Percentiles rank a stretch among this genome's conserved stretches.
These are phyloP conservation scores for Phaedon cochleariae DNA, from an alignment of 2,888 invertebrate genomes.

Conservation along the genomic window DNA sequence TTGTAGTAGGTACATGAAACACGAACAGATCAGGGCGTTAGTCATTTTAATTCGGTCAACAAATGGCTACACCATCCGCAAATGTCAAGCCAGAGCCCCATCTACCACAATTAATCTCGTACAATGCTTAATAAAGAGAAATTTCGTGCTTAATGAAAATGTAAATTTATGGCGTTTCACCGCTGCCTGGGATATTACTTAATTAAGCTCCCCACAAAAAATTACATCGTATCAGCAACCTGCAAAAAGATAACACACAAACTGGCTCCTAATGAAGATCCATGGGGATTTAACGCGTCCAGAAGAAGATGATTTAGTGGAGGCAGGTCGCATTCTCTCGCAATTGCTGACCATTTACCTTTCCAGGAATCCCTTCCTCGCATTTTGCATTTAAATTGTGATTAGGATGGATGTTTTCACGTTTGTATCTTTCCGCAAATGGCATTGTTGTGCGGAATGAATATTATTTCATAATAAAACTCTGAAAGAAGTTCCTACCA, in stretches of 20 bases:
- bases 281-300: slow-evolving; percentile 42
- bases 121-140: slow-evolving; percentile 36
- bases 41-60: slow-evolving; percentile 27
- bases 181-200: slow-evolving; percentile 34
- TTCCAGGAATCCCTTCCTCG: slow-evolving; percentile 33
- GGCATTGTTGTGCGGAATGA: background rate
- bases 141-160: slow-evolving; percentile 36
- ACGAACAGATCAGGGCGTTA: slow-evolving; percentile 22
- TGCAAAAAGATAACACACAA: slow-evolving; percentile 37
- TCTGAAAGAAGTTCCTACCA: too few relatives aligned
- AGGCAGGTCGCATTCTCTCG: slow-evolving; percentile 22
- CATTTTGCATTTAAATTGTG: slow-evolving; percentile 8
- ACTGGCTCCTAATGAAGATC: slow-evolving; percentile 46
- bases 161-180: slow-evolving; percentile 37
- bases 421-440: background rate
- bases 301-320: slow-evolving; percentile 42
- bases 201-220: slow-evolving; percentile 33
- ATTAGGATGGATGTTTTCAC: background rate
- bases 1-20: too few relatives aligned
- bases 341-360: slow-evolving; percentile 34
- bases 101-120: slow-evolving; percentile 35
- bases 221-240: slow-evolving; percentile 34
- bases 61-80: slow-evolving; percentile 32
- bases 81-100: slow-evolving; percentile 30
- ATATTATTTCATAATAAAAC: too few relatives aligned